Percentiles rank a stretch among this genome's conserved stretches.
These are phyloP conservation scores for Notothenia coriiceps DNA, from an alignment of 2,113 vertebrate genomes.

Conservation along the genomic window DNA sequence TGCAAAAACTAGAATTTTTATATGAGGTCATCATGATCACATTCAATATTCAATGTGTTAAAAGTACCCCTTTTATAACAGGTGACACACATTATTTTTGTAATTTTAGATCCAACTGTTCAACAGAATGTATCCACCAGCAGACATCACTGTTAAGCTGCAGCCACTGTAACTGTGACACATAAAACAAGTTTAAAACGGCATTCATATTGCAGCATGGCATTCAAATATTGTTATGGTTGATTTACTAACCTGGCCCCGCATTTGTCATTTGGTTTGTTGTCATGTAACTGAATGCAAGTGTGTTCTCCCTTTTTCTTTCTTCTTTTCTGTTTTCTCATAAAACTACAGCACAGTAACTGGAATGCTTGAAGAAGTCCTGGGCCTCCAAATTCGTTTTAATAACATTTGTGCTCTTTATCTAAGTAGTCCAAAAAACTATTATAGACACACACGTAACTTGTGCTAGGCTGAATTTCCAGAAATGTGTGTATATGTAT, in stretches of 20 bases:
- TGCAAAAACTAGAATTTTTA: background rate
- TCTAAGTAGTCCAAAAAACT: background rate
- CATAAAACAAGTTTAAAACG: background rate
- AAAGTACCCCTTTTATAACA: background rate
- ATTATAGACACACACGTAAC: background rate
- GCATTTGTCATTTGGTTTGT: background rate
- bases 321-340: no score
- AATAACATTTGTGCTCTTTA: background rate
- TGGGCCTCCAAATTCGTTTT: background rate
- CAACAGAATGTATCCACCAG: background rate
- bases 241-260: background rate
- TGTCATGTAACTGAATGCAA: background rate
- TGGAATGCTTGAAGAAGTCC: background rate
- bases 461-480: background rate
- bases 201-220: background rate
- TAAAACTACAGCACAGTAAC: background rate
- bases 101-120: background rate
- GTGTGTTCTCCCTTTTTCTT: background rate
- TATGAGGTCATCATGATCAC: background rate
- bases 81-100: background rate
- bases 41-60: background rate
- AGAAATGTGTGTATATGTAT: background rate
- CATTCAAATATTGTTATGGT: background rate
- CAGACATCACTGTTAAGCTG: background rate
- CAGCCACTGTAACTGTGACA: background rate